Conservation (phyloP, 2,113 vertebrate genomes). For the Eurypyga helias region DNA sequence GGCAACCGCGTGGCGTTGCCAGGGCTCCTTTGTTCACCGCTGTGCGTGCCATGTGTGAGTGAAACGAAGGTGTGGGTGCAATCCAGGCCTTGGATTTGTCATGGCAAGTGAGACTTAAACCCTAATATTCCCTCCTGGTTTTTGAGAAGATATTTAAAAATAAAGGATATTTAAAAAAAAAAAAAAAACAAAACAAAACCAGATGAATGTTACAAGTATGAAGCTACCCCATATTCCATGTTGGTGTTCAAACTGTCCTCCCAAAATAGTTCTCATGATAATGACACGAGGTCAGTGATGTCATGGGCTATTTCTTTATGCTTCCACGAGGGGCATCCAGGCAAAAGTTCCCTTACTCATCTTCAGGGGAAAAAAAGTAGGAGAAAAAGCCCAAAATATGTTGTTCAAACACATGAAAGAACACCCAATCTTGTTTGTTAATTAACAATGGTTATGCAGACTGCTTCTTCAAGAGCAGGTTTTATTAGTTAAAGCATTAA, state of each 20-base stretch:
- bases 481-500: not conserved
- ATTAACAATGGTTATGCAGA: not conserved
- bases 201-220: not conserved
- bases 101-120: accelerated
- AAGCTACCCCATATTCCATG: not conserved
- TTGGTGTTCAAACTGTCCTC: not conserved
- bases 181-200: no score
- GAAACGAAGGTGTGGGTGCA: not conserved
- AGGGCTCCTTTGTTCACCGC: accelerated
- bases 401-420: not conserved
- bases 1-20: not conserved
- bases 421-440: not conserved
- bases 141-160: not conserved
- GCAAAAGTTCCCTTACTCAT: not conserved
- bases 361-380: not conserved
- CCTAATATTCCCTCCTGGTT: accelerated
- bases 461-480: not conserved
- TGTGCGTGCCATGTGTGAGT: accelerated
- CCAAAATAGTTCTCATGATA: not conserved
- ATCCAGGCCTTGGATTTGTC: not conserved
- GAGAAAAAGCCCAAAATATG: not conserved
- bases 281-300: not conserved
- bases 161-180: not conserved
- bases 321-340: not conserved
- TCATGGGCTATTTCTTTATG: not conserved